phyloP scores from a whole-genome alignment of 2,888 invertebrate genomes.

The Chalcosyrphus nemorum region DNA sequence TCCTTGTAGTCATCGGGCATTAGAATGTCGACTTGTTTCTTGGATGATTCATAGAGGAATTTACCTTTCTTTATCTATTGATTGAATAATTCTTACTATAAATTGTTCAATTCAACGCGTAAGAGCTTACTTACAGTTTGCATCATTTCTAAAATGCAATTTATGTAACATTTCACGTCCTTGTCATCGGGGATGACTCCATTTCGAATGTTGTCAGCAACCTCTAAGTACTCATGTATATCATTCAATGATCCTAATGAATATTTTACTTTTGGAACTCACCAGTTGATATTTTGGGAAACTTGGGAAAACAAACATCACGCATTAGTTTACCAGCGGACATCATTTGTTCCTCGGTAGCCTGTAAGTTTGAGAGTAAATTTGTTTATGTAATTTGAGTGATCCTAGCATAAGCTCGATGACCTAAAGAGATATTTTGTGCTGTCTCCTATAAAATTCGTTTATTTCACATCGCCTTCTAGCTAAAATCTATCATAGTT shows the following conservation, averaged over 20 bases:
- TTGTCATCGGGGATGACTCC: conserved; percentile 79
- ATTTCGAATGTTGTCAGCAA: conserved; percentile 77
- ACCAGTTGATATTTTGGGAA: conserved; percentile 78
- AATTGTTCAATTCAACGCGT: neutral
- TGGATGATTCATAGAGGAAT: conserved; percentile 78
- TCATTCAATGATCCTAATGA: too few relatives aligned
- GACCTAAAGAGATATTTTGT: too few relatives aligned
- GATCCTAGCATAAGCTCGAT: too few relatives aligned
- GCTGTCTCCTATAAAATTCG: too few relatives aligned
- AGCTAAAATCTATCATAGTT: too few relatives aligned
- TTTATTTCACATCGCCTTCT: too few relatives aligned
- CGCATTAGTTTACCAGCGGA: conserved; percentile 85
- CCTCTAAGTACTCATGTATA: conserved; percentile 70
- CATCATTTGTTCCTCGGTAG: conserved; percentile 84
- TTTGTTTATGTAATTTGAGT: too few relatives aligned
- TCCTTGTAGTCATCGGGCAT: conserved; percentile 79
- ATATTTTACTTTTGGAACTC: conserved; percentile 70
- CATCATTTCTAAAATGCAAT: conserved; percentile 83
- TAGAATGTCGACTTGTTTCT: conserved; percentile 80
- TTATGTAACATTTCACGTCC: conserved; percentile 83
- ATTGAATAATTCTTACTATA: neutral
- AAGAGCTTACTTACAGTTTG: conserved; percentile 81
- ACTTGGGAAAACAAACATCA: conserved; percentile 86
- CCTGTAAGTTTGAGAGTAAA: conserved; percentile 72
- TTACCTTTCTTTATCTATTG: conserved; percentile 81